Evolutionary conservation across 2,113 vertebrate species (phyloP), one percentile per base, ranked within the genome.

Genomic region (Passer domesticus): DNA sequence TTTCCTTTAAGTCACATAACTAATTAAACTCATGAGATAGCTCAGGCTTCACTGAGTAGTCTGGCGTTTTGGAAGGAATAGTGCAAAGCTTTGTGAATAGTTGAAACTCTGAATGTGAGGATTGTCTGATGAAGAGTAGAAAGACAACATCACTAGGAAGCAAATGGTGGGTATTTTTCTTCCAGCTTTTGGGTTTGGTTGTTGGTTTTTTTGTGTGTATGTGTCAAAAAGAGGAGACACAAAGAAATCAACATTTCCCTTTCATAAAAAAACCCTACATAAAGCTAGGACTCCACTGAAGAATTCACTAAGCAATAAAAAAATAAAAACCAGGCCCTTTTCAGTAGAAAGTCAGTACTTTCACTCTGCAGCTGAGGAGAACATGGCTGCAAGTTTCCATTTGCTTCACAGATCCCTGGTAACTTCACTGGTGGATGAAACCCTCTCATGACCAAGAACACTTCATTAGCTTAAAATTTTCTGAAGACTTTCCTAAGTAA

Each of bases 1-100:
- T 94, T 96, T 67, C 56, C 79, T 93, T 75, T 81, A 94, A 95
- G 90, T 75, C 96, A 87, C 62, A 30, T 83, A 80, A 94, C 89
- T 93, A 96, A 97, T 82, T 93, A 84, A 97, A 88, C 56, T 77
- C 33, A 41, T 13, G 52, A 62, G 55, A 28, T 60, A 72, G 50
- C 73, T 87, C 22, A 63, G 66, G 62, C n/a, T 35, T 60, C 59
- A 39, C 46, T 3, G 2, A 55, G 28, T 49, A 43, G 13, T 9
- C 11, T 62, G 41, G 5, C 55, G 39, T 24, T 69, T 83, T 59
- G 41, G 62, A 89, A 89, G 28, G 20, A 94, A 50, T 25, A 23
- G 11, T 67, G 72, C n/a, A 89, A 77, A 91, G 18, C 31, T 81
- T 84, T 81, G 13, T 75, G 46, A 46, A 67, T 4, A 74, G 39